Evolutionary conservation across 2,113 vertebrate species (phyloP), one percentile per base, ranked within the genome.

Genomic region (Uropsilus gracilis): DNA sequence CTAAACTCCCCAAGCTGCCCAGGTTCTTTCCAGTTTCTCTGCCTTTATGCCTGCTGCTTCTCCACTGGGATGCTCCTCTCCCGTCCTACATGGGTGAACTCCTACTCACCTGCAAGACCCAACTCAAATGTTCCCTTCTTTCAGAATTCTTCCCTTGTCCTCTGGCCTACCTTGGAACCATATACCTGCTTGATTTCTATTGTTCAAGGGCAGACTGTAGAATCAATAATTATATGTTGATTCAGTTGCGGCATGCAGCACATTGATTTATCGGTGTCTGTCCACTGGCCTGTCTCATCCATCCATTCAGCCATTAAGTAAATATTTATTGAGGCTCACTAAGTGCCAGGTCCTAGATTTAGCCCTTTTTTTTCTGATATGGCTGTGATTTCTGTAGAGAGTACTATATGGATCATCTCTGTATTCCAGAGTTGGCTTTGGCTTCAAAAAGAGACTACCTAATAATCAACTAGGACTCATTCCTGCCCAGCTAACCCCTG

Each of bases 381-480:
- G 26, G 6, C 7, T 55, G 32, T 69, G 71, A 64, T 66, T 86
- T 26, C 68, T 37, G 32, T 22, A 39, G 28, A 22, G 6, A 28
- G 0, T 26, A 26, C 53, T 8, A 20, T 14, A 34, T 9, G 59
- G 44, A 18, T 2, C 4, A 59, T 13, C 42, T 63, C 44, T 39
- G 50, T 28, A 11, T 28, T n/a, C 57, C 26, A 57, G 34, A 75
- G 10, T 1, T 26, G 50, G 57, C 0, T 5, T n/a, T 46, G 34
- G 8, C 57, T 0, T 57, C 55, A 24, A 6, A 24, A 26, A 66
- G 42, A 76, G 34, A 20, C 32, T 6, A 11, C 30, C 66, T 1
- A 14, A 3, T 2, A 28, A 6, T 20, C 2, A 9, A 39, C 1
- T 3, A 3, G 6, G 39, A 30, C 30, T 18, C 8, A 2, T 5